A percentile compares a stretch with the other conserved stretches of the same genome.
phyloP scores from a whole-genome alignment of 2,113 vertebrate genomes.

The Syrmaticus mikado region DNA sequence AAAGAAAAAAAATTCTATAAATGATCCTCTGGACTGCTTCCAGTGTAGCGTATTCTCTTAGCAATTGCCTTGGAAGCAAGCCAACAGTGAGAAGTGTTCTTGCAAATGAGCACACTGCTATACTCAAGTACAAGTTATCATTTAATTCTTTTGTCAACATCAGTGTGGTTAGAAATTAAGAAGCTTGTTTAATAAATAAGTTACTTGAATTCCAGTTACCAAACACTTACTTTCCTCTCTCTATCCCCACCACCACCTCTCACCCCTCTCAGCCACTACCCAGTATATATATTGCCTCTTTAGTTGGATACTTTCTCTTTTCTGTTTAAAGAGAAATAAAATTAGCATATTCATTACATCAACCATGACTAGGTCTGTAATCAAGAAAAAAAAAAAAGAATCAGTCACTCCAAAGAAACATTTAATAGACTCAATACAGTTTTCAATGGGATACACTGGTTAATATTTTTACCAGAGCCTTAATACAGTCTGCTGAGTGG shows the following conservation, averaged over 20 bases:
- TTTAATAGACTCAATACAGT: neutral
- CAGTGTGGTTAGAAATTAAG: slow-evolving; percentile 80
- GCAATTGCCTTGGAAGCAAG: slow-evolving; percentile 79
- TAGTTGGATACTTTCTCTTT: neutral
- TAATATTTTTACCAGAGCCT: slow-evolving; percentile 61
- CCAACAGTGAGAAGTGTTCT: slow-evolving; percentile 77
- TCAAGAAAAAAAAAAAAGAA: neutral
- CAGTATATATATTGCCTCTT: neutral
- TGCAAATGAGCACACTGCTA: slow-evolving; percentile 74
- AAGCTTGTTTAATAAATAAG: slow-evolving; percentile 79
- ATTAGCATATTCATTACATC: slow-evolving; percentile 12
- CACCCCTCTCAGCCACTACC: neutral
- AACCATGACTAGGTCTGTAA: neutral
- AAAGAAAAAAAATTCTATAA: slow-evolving; percentile 75
- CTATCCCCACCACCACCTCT: neutral
- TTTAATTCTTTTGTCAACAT: slow-evolving; percentile 87
- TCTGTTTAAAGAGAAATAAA: slow-evolving; percentile 14
- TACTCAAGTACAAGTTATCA: slow-evolving; percentile 79
- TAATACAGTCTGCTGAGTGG: slow-evolving; percentile 29
- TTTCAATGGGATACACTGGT: neutral
- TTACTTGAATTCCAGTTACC: slow-evolving; percentile 76
- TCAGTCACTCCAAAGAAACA: neutral
- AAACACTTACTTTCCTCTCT: neutral
- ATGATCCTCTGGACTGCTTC: slow-evolving; percentile 78
- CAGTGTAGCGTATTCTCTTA: slow-evolving; percentile 74